Conservation (phyloP, 2,888 invertebrate genomes). For the Patella depressa region DNA sequence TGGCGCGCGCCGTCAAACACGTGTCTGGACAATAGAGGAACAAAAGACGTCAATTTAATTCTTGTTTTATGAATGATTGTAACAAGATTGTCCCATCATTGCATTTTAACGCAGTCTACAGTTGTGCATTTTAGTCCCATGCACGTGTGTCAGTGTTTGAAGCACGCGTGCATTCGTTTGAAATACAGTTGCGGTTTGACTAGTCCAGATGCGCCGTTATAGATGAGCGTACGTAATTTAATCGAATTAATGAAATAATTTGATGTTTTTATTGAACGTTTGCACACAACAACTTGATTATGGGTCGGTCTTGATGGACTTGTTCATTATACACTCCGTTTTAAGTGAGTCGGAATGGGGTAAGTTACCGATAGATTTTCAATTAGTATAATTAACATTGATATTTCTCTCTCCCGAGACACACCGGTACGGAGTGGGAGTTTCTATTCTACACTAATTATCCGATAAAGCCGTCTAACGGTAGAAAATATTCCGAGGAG, state of each 20-base stretch:
- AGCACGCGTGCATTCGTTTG: neutral
- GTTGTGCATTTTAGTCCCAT: conserved; percentile 2
- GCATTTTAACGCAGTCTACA: conserved; percentile 1
- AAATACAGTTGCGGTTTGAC: neutral
- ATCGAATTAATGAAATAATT: neutral
- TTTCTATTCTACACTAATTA: too few relatives aligned
- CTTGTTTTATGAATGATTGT: conserved; percentile 2
- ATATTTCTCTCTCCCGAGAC: too few relatives aligned
- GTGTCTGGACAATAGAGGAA: neutral
- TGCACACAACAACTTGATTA: conserved; percentile 2
- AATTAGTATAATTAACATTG: too few relatives aligned
- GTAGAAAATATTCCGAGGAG: too few relatives aligned
- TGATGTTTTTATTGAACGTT: conserved; percentile 5
- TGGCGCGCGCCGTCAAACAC: neutral
- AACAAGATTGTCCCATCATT: neutral
- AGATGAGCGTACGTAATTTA: neutral
- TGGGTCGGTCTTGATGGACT: neutral
- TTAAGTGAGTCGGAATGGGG: neutral
- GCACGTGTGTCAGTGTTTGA: neutral
- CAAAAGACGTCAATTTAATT: neutral
- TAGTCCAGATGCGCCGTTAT: conserved; percentile 2
- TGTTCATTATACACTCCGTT: conserved; percentile 1
- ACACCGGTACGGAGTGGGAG: too few relatives aligned
- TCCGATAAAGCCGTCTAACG: too few relatives aligned
- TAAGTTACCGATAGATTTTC: too few relatives aligned